Percentiles rank a stretch among this genome's conserved stretches.
phyloP scores from a whole-genome alignment of 2,888 invertebrate species.

The Agapostemon virescens region DNA sequence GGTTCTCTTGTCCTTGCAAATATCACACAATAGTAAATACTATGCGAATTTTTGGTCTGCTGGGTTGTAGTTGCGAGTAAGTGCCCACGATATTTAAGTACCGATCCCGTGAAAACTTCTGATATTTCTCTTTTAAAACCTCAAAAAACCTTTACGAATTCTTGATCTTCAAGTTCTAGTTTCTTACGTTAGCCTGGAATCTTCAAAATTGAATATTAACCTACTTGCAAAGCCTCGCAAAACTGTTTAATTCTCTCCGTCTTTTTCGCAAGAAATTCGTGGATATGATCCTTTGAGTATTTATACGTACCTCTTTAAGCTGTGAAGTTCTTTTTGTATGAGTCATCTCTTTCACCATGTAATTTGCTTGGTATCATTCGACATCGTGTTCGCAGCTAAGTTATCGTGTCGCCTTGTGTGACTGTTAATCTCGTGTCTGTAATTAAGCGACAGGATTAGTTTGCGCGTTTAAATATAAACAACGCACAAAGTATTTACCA shows the following conservation, averaged over 20 bases:
- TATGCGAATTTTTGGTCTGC: neutral
- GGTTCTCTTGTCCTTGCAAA: neutral
- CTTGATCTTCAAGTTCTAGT: neutral
- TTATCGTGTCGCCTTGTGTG: neutral
- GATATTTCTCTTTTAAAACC: neutral
- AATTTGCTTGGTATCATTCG: neutral
- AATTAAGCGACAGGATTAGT: conserved; percentile 18
- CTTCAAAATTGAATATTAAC: neutral
- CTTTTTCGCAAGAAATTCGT: neutral
- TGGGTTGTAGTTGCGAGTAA: neutral
- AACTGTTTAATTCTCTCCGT: neutral
- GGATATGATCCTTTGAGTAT: neutral
- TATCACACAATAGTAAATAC: neutral
- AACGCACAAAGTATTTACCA: conserved; percentile 35
- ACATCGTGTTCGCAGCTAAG: neutral
- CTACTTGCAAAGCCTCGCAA: no score
- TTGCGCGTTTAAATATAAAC: conserved; percentile 30
- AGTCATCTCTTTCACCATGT: neutral
- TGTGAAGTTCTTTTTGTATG: neutral
- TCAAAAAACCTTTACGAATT: neutral
- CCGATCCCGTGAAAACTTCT: neutral
- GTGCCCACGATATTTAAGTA: no score
- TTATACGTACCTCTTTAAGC: neutral
- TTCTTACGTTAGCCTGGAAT: neutral
- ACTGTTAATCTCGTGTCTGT: conserved; percentile 4